Evolutionary conservation across 2,888 invertebrate genomes (phyloP), one percentile per base, ranked within the genome.

Genomic region (Biston betularia): DNA sequence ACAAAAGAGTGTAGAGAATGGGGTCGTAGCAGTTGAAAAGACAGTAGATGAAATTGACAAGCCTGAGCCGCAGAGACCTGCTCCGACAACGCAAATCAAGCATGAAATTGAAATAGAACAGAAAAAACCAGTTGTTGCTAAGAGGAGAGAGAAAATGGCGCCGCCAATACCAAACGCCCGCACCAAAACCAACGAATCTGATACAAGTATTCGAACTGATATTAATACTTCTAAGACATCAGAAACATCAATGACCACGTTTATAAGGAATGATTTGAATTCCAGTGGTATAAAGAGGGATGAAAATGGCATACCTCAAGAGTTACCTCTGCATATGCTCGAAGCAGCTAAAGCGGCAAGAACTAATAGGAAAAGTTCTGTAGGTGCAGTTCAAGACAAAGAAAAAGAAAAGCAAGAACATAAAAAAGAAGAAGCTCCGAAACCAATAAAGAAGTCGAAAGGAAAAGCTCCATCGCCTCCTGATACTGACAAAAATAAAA

Each of bases 401-500:
- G 88, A 90, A 5, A 89, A 84, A 75, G 88, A 90, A 6, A 63
- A 63, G n/a, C 38, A 52, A 35, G 72, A 73, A 33, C 15, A 61
- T 15, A 69, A 65, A 65, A 73, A 67, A n/a, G 72, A 70, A 49
- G 73, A 73, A 64, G 74, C 71, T 48, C 65, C 68, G 92, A 94
- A 79, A 65, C 83, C 88, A 6, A 79, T 87, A 0, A 96, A 95
- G 76, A 96, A 95, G 82, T 94, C 93, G 50, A 97, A 97, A 85
- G 95, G 96, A 0, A 96, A 96, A 89, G 96, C 97, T 1, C 97
- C 97, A 0, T 95, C 95, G 0, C 96, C 96, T 0, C 96, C 96
- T n/a, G 94, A 94, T 57, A 69, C 75, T 0, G 93, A 93, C 34
- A 93, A 86, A 71, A 94, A 94, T 70, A 93, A 91, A 84, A 93